Evolutionary conservation across 2,888 invertebrate genomes (phyloP), one percentile per base, ranked within the genome.

Genomic region (Platerodrilus igneus): DNA sequence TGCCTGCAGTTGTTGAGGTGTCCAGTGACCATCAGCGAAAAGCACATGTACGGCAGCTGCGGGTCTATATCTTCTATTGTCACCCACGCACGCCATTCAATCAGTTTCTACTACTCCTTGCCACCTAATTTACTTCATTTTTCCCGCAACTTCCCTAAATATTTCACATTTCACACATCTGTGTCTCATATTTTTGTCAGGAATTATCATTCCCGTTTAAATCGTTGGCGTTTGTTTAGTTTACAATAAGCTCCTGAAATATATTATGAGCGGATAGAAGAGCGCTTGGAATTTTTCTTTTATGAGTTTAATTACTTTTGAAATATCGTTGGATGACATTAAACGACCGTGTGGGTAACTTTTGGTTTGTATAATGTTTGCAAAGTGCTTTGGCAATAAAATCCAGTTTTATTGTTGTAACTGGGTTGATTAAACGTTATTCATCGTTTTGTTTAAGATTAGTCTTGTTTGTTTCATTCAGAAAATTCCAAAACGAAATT

Each of bases 31-130:
- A 59, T 59, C 61, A n/a, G n/a, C n/a, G 53, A 60, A 53, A 60
- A 57, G 59, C 66, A 65, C 63, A 63, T 62, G 64, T 58, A 57
- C 51, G 49, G 45, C 65, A 64, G 64, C 64, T 65, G 66, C 59
- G 50, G 53, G 54, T 60, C 63, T 58, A n/a, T n/a, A n/a, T n/a
- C n/a, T n/a, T n/a, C n/a, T n/a, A 63, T 65, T 65, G 64, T 64
- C 63, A 55, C 65, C 65, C 64, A 64, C 65, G 63, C n/a, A n/a
- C 64, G 57, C 55, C 38, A 41, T 59, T 52, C 56, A 60, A 60
- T 58, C 60, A 59, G 21, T 29, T 56, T 53, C 42, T 45, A 49
- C 55, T 59, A 49, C 55, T 59, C 55, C 53, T 57, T 56, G 56
- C 55, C 54, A 50, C 54, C 60, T 62, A 63, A 64, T 63, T 64